These are phyloP conservation scores for Busseola fusca DNA, from an alignment of 2,888 invertebrate genomes.

Conservation along the genomic window DNA sequence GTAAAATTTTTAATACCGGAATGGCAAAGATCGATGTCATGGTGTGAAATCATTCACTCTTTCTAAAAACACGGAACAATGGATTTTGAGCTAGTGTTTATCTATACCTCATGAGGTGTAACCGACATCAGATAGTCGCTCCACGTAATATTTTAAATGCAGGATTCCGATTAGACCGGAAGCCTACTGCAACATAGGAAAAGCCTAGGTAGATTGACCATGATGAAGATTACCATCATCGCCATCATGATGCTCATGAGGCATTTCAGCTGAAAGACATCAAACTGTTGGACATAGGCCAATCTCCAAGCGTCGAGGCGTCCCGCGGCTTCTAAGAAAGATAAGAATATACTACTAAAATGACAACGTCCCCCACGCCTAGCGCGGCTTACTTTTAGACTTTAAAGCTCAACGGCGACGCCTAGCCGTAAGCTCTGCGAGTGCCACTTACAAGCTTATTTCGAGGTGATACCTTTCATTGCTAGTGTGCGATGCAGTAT, in stretches of 20 bases:
- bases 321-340: too few relatives aligned
- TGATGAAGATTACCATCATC: not conserved
- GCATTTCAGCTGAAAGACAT: not conserved
- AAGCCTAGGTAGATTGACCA: not conserved
- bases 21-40: not conserved
- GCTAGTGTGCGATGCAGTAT: not conserved
- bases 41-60: slow-evolving; percentile 33
- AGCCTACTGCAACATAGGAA: not conserved
- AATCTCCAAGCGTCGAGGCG: not conserved
- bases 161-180: not conserved
- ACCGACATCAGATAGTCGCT: not conserved
- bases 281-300: not conserved
- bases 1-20: not conserved
- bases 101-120: not conserved
- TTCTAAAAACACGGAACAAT: slow-evolving; percentile 7
- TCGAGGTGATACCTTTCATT: not conserved
- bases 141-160: not conserved
- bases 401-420: too few relatives aligned
- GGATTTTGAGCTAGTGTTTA: slow-evolving; percentile 4
- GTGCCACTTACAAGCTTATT: not conserved
- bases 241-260: not conserved
- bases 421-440: not conserved
- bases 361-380: not conserved
- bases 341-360: not conserved
- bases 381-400: not conserved